Evolutionary conservation across 2,797 vertebrate species (phyloP).

Genomic region (Pantherophis alleghaniensis): DNA sequence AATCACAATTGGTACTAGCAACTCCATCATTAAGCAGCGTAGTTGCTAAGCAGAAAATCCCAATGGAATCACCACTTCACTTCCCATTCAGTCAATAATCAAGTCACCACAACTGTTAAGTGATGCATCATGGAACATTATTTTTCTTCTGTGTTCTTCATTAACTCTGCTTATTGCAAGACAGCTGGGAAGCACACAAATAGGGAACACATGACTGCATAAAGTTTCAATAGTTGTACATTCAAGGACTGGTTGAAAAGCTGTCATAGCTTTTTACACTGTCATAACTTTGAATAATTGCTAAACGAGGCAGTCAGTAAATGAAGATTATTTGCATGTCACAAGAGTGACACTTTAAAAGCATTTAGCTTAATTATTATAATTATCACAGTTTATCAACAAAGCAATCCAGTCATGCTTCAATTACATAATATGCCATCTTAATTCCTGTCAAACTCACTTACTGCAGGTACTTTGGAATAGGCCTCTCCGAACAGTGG

Average conservation of each 20-base stretch:
- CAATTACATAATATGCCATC: neutral
- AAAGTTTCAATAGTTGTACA: neutral
- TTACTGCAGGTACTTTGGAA: conserved; percentile 88
- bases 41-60: neutral
- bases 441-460: conserved; percentile 46
- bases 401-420: neutral
- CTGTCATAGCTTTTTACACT: neutral
- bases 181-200: neutral
- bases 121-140: neutral
- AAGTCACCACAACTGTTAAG: neutral
- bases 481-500: conserved; percentile 74
- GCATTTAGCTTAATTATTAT: neutral
- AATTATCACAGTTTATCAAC: neutral
- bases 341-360: neutral
- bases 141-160: neutral
- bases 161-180: neutral
- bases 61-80: neutral
- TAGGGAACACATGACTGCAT: neutral
- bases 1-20: neutral
- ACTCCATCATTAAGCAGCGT: neutral
- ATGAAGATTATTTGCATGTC: neutral
- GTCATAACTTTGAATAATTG: neutral
- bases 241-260: neutral
- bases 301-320: neutral
- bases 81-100: neutral